Percentiles rank a stretch among this genome's conserved stretches.
These are phyloP conservation scores for Blastobasis adustella DNA, from an alignment of 2,888 invertebrate species.

Conservation along the genomic window DNA sequence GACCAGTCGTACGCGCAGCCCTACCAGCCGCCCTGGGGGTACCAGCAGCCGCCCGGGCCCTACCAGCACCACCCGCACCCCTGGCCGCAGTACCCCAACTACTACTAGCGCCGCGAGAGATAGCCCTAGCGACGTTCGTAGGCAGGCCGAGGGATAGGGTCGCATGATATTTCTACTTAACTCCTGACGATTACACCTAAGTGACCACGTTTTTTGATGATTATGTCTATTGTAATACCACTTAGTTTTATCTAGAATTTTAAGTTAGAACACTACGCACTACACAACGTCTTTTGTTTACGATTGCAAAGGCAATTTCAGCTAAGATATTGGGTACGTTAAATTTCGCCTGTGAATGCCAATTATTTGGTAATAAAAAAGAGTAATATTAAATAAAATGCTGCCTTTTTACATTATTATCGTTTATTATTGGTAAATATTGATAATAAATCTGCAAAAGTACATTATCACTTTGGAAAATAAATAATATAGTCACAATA, in stretches of 20 bases:
- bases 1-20: conserved; percentile 62
- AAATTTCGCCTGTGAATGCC: no score
- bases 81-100: conserved; percentile 68
- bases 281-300: not conserved
- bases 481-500: conserved; percentile 40
- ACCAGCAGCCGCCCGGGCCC: conserved; percentile 65
- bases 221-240: no score
- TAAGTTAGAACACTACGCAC: no score
- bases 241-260: no score
- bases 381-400: not conserved
- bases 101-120: conserved; percentile 51
- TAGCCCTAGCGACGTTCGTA: not conserved
- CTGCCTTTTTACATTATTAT: conserved; percentile 13
- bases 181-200: conserved; percentile 11
- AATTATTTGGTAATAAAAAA: no score
- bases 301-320: not conserved
- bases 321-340: no score
- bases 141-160: not conserved
- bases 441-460: conserved; percentile 30
- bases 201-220: not conserved
- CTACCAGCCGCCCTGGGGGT: conserved; percentile 67
- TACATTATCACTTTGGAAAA: conserved; percentile 34
- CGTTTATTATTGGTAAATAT: conserved; percentile 33
- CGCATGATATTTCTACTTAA: not conserved
- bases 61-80: conserved; percentile 65